A percentile compares a stretch with the other conserved stretches of the same genome.
Evolutionary conservation across 2,888 invertebrate species (phyloP).

Genomic region (Mactromeris polynyma): DNA sequence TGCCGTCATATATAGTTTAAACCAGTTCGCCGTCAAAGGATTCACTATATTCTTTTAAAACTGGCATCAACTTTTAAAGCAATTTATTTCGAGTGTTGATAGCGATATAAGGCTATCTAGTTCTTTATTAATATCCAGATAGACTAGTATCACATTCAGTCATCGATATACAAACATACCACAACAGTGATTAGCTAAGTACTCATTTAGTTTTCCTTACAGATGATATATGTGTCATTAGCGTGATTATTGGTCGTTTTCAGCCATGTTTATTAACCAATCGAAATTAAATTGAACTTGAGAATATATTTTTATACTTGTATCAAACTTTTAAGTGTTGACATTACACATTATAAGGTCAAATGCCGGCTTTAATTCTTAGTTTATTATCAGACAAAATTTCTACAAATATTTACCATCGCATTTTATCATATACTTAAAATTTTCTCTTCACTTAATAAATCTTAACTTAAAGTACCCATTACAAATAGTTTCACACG

Average conservation of each 20-base stretch:
- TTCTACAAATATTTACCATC: not conserved
- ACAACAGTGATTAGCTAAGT: not conserved
- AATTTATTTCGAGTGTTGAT: too few species aligned
- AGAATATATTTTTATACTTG: not conserved
- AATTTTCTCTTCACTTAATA: not conserved
- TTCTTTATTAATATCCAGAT: too few species aligned
- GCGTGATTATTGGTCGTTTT: not conserved
- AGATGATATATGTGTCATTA: not conserved
- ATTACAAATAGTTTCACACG: too few species aligned
- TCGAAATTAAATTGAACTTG: not conserved
- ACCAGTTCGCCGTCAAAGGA: too few species aligned
- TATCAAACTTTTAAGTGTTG: slow-evolving; percentile 12
- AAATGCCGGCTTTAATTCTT: not conserved
- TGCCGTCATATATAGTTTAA: too few species aligned
- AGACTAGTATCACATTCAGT: too few species aligned
- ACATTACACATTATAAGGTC: slow-evolving; percentile 6
- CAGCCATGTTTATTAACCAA: slow-evolving; percentile 1
- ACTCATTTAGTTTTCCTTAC: not conserved
- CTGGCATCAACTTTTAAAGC: too few species aligned
- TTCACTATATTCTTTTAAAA: too few species aligned
- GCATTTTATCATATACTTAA: not conserved
- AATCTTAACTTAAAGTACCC: not conserved
- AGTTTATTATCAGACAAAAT: not conserved
- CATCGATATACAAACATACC: too few species aligned
- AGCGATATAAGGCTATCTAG: too few species aligned